Evolutionary conservation across 37 sponge, comb jelly and placozoan genomes (phyloP).

Genomic region (Chondrilla cf. caribensis): DNA sequence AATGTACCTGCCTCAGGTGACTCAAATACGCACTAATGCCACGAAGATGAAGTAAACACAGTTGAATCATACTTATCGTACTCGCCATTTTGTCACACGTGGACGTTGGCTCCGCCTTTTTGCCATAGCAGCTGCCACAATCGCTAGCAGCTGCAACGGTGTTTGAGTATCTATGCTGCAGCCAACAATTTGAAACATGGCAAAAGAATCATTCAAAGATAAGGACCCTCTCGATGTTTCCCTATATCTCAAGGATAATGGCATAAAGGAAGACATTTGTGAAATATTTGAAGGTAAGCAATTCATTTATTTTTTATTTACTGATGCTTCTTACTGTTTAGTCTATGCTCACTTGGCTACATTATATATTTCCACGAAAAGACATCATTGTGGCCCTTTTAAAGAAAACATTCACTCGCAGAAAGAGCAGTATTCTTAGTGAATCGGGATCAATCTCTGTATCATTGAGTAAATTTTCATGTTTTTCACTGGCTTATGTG

Average conservation of each 20-base stretch:
- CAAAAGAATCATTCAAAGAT: neutral
- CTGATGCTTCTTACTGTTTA: too few species aligned
- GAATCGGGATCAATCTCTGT: too few species aligned
- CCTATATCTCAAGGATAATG: neutral
- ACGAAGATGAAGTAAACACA: neutral
- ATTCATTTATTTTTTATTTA: neutral
- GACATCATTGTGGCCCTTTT: too few species aligned
- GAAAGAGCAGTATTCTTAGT: too few species aligned
- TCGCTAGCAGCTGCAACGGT: too few species aligned
- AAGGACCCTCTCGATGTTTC: neutral
- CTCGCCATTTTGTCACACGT: neutral
- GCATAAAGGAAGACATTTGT: neutral
- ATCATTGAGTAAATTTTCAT: too few species aligned
- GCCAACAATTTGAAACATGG: neutral
- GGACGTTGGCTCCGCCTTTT: too few species aligned
- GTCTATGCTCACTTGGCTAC: too few species aligned
- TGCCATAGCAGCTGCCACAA: too few species aligned
- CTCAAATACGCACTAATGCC: neutral
- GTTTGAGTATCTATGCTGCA: neutral
- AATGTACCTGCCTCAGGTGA: neutral
- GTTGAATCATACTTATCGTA: neutral
- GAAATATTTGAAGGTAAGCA: neutral
- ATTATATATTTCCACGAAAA: too few species aligned
- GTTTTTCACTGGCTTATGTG: too few species aligned
- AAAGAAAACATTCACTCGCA: too few species aligned